A percentile compares a stretch with the other conserved stretches of the same genome.
Conservation (phyloP, 2,888 invertebrate species). For the Athetis lepigone region DNA sequence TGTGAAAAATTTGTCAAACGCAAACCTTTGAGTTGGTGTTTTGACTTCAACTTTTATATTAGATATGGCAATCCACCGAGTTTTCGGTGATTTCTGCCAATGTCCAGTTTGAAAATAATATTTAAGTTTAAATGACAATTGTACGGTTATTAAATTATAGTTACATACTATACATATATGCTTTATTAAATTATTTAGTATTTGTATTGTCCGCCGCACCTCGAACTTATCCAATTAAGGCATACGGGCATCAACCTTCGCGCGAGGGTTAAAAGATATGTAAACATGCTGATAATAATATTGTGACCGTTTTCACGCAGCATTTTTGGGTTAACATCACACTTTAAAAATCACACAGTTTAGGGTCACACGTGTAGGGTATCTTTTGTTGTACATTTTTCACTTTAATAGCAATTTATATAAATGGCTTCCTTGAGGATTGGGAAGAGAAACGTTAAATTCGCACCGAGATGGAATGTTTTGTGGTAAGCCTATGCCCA, state of each 20-base stretch:
- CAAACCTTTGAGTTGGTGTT: no score
- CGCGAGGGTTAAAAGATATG: slow-evolving; percentile 22
- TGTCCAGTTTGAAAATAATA: no score
- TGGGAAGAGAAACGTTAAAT: no score
- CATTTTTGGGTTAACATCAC: slow-evolving; percentile 3
- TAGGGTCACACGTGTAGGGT: not conserved
- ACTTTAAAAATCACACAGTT: not conserved
- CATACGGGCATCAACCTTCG: slow-evolving; percentile 36
- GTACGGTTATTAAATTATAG: slow-evolving; percentile 1
- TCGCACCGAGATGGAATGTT: no score
- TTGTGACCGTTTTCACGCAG: slow-evolving; percentile 3
- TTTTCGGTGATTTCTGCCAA: no score
- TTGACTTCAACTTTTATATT: no score
- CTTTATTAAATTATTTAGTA: slow-evolving; percentile 44
- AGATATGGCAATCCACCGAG: no score
- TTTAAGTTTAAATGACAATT: no score
- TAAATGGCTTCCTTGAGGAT: no score
- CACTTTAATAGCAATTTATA: no score
- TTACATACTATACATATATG: slow-evolving; percentile 12
- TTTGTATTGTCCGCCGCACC: slow-evolving; percentile 28
- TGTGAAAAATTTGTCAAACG: no score
- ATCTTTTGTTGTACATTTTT: not conserved
- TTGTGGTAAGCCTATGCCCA: no score
- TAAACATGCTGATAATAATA: slow-evolving; percentile 31
- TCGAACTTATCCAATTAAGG: slow-evolving; percentile 56